These are phyloP conservation scores for Chondrilla cf. caribensis DNA, from an alignment of 37 sponge, comb jelly and placozoan species.

Conservation along the genomic window DNA sequence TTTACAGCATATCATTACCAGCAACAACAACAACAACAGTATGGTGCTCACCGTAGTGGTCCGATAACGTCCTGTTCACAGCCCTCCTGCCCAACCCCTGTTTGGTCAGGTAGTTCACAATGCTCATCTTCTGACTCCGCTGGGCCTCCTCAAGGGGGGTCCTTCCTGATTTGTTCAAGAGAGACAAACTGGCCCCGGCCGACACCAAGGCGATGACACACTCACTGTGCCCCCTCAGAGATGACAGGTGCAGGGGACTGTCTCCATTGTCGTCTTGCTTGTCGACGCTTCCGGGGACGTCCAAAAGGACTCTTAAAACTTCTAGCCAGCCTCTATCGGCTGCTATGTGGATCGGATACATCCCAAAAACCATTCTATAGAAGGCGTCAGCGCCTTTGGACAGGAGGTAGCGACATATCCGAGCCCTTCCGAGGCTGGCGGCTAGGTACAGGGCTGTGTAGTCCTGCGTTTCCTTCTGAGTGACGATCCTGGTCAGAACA, in stretches of 20 bases:
- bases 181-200: slow-evolving; percentile 17
- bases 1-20: too few species aligned
- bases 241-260: slow-evolving; percentile 30
- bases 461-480: background rate
- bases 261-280: slow-evolving; percentile 33
- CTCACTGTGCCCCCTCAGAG: slow-evolving; percentile 22
- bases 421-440: background rate
- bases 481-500: background rate
- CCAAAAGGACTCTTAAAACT: slow-evolving; percentile 20
- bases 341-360: slow-evolving; percentile 17
- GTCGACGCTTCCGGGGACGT: slow-evolving; percentile 17
- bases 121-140: background rate
- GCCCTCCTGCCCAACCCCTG: too few species aligned
- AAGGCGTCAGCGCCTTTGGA: background rate
- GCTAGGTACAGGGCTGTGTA: slow-evolving; percentile 18
- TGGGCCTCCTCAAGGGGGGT: slow-evolving; percentile 29
- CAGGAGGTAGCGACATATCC: slow-evolving; percentile 2
- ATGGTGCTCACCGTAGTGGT: too few species aligned
- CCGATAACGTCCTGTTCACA: too few species aligned
- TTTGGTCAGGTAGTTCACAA: slow-evolving; percentile 1
- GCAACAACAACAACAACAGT: too few species aligned
- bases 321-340: background rate
- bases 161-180: slow-evolving; percentile 16
- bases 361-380: slow-evolving; percentile 6
- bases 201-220: slow-evolving; percentile 17